Evolutionary conservation across 2,113 vertebrate genomes (phyloP), one percentile per base, ranked within the genome.

Genomic region (Notarius quadriscutis): DNA sequence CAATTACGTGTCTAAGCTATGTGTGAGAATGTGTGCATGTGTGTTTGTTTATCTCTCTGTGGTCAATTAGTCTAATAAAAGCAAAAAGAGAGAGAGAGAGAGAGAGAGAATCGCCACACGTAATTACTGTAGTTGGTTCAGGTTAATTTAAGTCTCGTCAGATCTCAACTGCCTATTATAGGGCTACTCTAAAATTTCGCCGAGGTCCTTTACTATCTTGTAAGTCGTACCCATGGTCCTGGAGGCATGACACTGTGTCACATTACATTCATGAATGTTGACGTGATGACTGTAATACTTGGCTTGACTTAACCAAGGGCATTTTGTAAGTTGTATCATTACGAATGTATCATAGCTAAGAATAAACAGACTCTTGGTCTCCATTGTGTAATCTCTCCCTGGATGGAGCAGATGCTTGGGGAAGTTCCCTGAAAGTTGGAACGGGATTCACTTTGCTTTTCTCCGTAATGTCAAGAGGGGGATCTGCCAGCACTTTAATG

Each of bases 401-500:
- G 81, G 82, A 84, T 84, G 4, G 18, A 57, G 30, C n/a, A 57
- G 34, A 34, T 15, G 65, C 71, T 62, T 41, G 41, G 83, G 87
- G 84, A 89, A 83, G 74, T 89, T 89, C 85, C 84, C 87, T 17
- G 5, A 34, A 50, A 84, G 84, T 84, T 86, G 87, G 85, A 86
- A 87, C 58, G 53, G 82, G 81, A 89, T 90, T 86, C 58, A 27
- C 27, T 63, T 20, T 84, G 55, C 55, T 81, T 87, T 87, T 65
- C 69, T 86, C 89, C 55, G 48, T 84, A 65, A 75, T 62, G 87
- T 86, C 34, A 51, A 62, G 9, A 60, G 55, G 85, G 41, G 74
- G 14, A 80, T 80, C 60, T 86, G 84, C 87, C 81, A 85, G 63
- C 4, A 12, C 72, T 84, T 90, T 90, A 86, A 90, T 90, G 77